Conservation (phyloP, 2,888 invertebrate species). For the Watsonalla binaria region DNA sequence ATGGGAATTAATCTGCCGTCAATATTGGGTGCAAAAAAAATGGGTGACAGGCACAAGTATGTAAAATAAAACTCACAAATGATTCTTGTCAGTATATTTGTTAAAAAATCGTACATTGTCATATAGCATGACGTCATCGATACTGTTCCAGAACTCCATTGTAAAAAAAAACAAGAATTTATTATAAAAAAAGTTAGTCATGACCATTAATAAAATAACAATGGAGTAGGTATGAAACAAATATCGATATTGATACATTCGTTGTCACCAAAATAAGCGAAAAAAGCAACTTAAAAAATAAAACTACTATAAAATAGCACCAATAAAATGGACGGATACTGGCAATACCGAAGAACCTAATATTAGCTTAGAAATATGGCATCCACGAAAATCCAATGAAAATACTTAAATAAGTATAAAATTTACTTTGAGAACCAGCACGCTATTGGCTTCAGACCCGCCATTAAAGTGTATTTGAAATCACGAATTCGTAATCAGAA, state of each 20-base stretch:
- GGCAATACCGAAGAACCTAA: constrained; percentile 35
- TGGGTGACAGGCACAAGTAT: no score
- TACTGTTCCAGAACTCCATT: constrained; percentile 78
- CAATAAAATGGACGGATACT: constrained; percentile 56
- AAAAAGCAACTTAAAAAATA: constrained; percentile 33
- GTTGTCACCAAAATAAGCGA: constrained; percentile 49
- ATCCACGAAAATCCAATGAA: constrained; percentile 38
- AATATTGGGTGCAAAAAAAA: no score
- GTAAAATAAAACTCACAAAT: neutral
- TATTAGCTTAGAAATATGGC: constrained; percentile 66
- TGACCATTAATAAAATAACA: constrained; percentile 41
- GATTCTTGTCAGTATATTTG: constrained; percentile 68
- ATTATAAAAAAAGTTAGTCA: constrained; percentile 42
- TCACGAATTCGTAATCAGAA: no score
- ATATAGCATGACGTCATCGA: constrained; percentile 33
- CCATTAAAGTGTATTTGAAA: no score
- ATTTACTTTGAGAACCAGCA: constrained; percentile 11
- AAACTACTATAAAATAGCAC: constrained; percentile 53
- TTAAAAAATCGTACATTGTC: constrained; percentile 67
- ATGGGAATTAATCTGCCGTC: no score
- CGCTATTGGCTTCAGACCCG: neutral
- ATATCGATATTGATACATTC: constrained; percentile 51
- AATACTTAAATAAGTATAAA: constrained; percentile 8
- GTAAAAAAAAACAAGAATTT: constrained; percentile 42
- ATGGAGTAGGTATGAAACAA: constrained; percentile 75